These are phyloP conservation scores for Hoplodrina ambigua DNA, from an alignment of 2,888 invertebrate genomes.

Conservation along the genomic window DNA sequence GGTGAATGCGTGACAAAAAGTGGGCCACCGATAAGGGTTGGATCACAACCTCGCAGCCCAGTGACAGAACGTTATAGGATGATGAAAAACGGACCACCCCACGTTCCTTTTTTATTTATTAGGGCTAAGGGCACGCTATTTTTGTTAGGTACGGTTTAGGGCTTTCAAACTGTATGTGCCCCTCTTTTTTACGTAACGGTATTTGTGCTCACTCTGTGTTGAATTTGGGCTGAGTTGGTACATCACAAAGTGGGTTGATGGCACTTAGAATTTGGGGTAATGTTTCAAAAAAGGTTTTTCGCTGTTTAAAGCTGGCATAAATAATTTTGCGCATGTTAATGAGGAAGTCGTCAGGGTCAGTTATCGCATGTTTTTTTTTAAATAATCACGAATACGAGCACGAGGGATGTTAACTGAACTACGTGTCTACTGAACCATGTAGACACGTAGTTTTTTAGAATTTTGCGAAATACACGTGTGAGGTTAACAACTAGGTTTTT, in stretches of 20 bases:
- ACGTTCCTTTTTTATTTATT: slow-evolving; percentile 54
- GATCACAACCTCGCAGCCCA: slow-evolving; percentile 31
- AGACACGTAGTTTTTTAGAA: too few species aligned
- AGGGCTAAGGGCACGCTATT: slow-evolving; percentile 46
- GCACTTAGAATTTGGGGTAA: slow-evolving; percentile 21
- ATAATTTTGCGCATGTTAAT: not conserved
- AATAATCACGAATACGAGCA: not conserved
- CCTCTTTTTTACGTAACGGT: slow-evolving; percentile 38
- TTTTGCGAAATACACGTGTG: too few species aligned
- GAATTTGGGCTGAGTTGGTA: slow-evolving; percentile 24
- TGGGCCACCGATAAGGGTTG: slow-evolving; percentile 37
- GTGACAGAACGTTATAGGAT: slow-evolving; percentile 50
- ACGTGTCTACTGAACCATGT: too few species aligned
- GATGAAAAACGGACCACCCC: slow-evolving; percentile 51
- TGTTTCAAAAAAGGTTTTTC: slow-evolving; percentile 12
- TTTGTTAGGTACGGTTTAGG: slow-evolving; percentile 52
- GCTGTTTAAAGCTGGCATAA: slow-evolving; percentile 27
- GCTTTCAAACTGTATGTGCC: slow-evolving; percentile 34
- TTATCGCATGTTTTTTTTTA: not conserved
- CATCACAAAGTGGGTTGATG: slow-evolving; percentile 31
- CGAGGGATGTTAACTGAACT: too few species aligned
- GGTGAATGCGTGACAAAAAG: slow-evolving; percentile 42
- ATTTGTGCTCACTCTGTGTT: slow-evolving; percentile 28
- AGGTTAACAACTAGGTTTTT: too few species aligned
- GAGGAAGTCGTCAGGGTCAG: not conserved